A percentile compares a stretch with the other conserved stretches of the same genome.
These are phyloP conservation scores for Thamnaconus septentrionalis DNA, from an alignment of 2,113 vertebrate genomes.

Conservation along the genomic window DNA sequence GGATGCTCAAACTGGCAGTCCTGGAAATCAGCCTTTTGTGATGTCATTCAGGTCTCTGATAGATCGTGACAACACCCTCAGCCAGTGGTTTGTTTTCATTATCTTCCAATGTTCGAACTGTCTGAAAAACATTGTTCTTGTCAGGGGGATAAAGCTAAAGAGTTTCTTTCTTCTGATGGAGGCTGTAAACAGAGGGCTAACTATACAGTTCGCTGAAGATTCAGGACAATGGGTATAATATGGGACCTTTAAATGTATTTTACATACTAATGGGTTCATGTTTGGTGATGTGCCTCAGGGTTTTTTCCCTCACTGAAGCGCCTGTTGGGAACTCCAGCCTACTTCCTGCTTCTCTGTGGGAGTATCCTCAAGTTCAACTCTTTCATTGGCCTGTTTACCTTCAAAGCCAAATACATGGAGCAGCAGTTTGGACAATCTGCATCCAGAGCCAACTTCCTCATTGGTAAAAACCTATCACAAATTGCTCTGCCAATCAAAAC, in stretches of 20 bases:
- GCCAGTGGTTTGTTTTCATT: too few relatives aligned
- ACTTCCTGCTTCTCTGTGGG: slow-evolving; percentile 72
- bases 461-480: slow-evolving; percentile 77
- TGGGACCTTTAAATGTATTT: neutral
- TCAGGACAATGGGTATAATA: too few relatives aligned
- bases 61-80: too few relatives aligned
- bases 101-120: too few relatives aligned
- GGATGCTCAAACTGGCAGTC: too few relatives aligned
- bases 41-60: too few relatives aligned
- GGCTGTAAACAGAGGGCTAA: too few relatives aligned
- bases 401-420: slow-evolving; percentile 88
- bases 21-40: too few relatives aligned
- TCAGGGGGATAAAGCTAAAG: too few relatives aligned
- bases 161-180: too few relatives aligned
- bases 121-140: too few relatives aligned
- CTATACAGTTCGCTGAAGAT: too few relatives aligned
- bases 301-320: slow-evolving; percentile 83
- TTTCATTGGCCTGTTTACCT: slow-evolving; percentile 83
- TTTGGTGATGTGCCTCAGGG: slow-evolving; percentile 65
- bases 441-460: slow-evolving; percentile 84
- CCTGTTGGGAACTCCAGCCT: slow-evolving; percentile 80
- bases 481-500: slow-evolving; percentile 2
- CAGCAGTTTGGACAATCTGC: slow-evolving; percentile 88
- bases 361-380: slow-evolving; percentile 78
- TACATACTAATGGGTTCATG: neutral